Evolutionary conservation across 2,797 vertebrate genomes (phyloP).

Genomic region (Oreonectes daqikongensis): DNA sequence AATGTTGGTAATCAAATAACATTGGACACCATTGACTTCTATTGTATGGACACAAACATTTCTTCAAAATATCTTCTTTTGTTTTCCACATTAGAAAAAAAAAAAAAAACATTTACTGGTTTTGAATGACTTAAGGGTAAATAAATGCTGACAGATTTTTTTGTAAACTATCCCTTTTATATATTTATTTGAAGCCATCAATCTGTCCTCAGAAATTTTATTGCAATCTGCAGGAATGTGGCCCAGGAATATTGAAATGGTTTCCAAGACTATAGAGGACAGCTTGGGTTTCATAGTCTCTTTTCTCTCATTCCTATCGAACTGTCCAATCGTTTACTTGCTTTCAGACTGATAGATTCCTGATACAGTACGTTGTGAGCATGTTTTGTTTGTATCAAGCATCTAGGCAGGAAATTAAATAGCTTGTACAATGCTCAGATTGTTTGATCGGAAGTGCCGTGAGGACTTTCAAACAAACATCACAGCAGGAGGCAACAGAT

Average conservation of each 20-base stretch:
- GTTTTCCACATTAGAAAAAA: too few relatives aligned
- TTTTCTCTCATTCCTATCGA: conserved; percentile 48
- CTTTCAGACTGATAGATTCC: conserved; percentile 30
- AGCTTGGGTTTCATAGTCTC: conserved; percentile 52
- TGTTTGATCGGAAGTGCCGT: conserved; percentile 37
- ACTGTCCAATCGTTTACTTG: conserved; percentile 50
- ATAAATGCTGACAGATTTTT: too few relatives aligned
- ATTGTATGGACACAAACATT: background rate
- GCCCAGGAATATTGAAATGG: conserved; percentile 67
- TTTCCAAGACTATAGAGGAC: conserved; percentile 56
- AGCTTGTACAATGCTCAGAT: conserved; percentile 19
- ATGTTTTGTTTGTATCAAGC: conserved; percentile 49
- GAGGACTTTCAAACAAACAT: conserved; percentile 41
- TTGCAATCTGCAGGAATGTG: conserved; percentile 61
- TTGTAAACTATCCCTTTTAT: conserved; percentile 47
- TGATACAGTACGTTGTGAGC: conserved; percentile 41
- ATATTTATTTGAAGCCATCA: conserved; percentile 60
- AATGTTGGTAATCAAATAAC: too few relatives aligned
- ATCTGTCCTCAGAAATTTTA: conserved; percentile 67
- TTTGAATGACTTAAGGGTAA: too few relatives aligned
- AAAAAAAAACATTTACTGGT: too few relatives aligned
- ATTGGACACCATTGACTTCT: too few relatives aligned
- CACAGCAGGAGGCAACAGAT: conserved; percentile 50
- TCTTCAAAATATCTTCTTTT: too few relatives aligned
- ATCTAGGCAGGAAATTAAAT: conserved; percentile 59